Base-by-base conservation (phyloP, 2,888 invertebrate genomes). In the Drosophila yooni region DNA sequence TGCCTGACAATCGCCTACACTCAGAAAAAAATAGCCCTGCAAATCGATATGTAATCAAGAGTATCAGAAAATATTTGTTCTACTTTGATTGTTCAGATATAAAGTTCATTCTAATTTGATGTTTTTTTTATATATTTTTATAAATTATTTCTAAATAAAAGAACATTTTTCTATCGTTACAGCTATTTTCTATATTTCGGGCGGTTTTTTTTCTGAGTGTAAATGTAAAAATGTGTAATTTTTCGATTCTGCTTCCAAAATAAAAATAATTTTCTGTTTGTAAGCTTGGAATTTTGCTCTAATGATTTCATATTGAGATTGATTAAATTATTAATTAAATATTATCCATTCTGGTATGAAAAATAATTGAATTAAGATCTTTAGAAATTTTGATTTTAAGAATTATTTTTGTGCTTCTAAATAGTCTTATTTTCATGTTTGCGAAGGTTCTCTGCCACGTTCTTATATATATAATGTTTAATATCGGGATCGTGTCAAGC, bases 401-500 rank as follows among this genome's bases (percentile, higher is more conserved):
- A 13, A 0, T 46, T 21, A 7, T 13, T 46, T 13, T 7, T 13
- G 7, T 3, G 3, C 13, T 21, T 21, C 13, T 7, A 3, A 7
- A 3, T 13, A 25, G 1, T 15, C 15, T 15, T 3, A 46, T 3
- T 46, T 21, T 7, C 7, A 13, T 46, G 21, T 13, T 6, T 3
- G 2, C 21, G 21, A 21, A 46, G 21, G 7, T 2, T 7, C 15
- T 7, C 2, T 7, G 7, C n/a, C 5, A 11, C 7, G 11, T 29
- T 29, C 6, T 51, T 58, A 40, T 40, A 18, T 46, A 36, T 36
- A 21, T 53, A n/a, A 54, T 31, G 51, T 61, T 31, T 25, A 29
- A 25, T 52, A 29, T 43, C n/a, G 40, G 46, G 57, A 75, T 63
- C 70, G 76, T 70, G 70, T 59, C 59, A 70, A 79, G 72, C 76